A percentile compares a stretch with the other conserved stretches of the same genome.
phyloP scores from a whole-genome alignment of 1,140 invertebrate genomes.

The Calliphora vicina region DNA sequence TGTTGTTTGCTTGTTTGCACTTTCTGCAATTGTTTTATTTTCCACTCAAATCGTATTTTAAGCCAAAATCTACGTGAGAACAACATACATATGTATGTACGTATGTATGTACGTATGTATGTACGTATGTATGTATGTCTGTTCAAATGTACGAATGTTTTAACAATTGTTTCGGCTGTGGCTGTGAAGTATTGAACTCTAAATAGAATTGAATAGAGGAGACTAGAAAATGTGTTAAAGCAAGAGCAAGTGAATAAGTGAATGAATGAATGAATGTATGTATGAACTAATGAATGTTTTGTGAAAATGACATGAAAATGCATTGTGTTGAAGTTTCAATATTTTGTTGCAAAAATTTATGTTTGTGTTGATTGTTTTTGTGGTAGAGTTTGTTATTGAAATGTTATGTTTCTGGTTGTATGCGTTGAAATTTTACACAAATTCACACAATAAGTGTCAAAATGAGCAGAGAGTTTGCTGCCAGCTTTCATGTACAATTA shows the following conservation, averaged over 20 bases:
- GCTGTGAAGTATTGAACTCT: background rate
- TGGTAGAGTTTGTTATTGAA: background rate
- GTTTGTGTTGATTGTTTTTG: background rate
- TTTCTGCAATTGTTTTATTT: constrained; percentile 24
- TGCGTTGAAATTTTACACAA: background rate
- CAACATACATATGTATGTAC: background rate
- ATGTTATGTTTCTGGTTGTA: background rate
- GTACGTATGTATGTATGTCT: no score
- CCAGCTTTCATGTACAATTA: no score
- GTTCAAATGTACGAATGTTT: no score
- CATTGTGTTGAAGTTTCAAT: background rate
- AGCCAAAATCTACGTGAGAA: background rate
- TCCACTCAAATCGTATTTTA: constrained; percentile 18
- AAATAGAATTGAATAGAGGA: background rate
- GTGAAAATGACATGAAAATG: background rate
- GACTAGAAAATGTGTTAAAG: background rate
- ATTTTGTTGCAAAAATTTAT: background rate
- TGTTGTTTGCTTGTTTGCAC: constrained; percentile 22
- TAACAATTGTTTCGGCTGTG: no score
- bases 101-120: background rate
- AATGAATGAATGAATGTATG: background rate
- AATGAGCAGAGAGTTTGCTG: no score
- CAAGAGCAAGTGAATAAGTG: background rate
- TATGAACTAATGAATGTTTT: background rate
- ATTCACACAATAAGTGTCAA: no score